A percentile compares a stretch with the other conserved stretches of the same genome.
Evolutionary conservation across 2,888 invertebrate genomes (phyloP).

Genomic region (Hypena proboscidalis): DNA sequence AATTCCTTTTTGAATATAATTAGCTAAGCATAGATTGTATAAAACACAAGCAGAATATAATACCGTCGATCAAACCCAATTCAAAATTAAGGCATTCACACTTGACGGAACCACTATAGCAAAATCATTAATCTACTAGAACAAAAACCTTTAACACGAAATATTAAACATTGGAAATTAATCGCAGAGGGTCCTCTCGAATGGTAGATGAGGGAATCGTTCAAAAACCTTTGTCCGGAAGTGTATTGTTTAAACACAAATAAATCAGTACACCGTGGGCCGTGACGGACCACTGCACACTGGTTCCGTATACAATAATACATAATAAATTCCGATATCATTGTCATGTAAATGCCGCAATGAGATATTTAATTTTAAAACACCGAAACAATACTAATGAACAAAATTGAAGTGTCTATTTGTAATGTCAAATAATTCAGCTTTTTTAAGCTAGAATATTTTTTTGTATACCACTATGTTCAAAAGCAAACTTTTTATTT

Average conservation of each 20-base stretch:
- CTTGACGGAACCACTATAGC: neutral
- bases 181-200: constrained; percentile 16
- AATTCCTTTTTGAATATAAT: too few species aligned
- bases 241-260: constrained; percentile 45
- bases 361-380: constrained; percentile 29
- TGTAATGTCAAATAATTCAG: too few species aligned
- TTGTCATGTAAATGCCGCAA: constrained; percentile 41
- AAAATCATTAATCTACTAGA: constrained; percentile 6
- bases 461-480: too few species aligned
- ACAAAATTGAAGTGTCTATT: too few species aligned
- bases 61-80: neutral
- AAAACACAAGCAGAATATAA: too few species aligned
- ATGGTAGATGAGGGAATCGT: constrained; percentile 28
- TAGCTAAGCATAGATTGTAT: too few species aligned
- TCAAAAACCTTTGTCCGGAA: constrained; percentile 31
- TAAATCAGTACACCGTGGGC: constrained; percentile 30
- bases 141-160: constrained; percentile 12
- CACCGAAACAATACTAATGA: too few species aligned
- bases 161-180: constrained; percentile 19
- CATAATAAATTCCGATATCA: constrained; percentile 39
- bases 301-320: constrained; percentile 35
- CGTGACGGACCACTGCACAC: constrained; percentile 33
- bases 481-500: too few species aligned
- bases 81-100: constrained; percentile 6
- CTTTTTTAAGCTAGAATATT: too few species aligned